Evolutionary conservation across 1,140 invertebrate genomes (phyloP).

Genomic region (Pachypeltis micranthus): DNA sequence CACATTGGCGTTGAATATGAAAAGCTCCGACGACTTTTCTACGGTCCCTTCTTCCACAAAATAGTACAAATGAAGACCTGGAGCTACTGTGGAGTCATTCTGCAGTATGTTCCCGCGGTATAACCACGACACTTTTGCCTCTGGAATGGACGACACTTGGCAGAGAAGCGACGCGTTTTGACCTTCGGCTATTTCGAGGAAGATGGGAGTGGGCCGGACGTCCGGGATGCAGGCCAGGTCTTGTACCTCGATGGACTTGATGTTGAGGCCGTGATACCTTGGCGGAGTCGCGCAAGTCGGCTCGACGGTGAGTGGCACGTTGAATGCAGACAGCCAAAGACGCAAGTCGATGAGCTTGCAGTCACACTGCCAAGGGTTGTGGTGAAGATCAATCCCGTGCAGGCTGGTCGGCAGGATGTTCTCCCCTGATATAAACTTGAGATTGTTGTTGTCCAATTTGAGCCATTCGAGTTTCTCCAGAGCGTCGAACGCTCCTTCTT

Average conservation of each 20-base stretch:
- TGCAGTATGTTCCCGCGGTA: constrained; percentile 61
- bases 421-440: constrained; percentile 53
- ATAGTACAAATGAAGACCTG: constrained; percentile 50
- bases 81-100: constrained; percentile 50
- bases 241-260: constrained; percentile 52
- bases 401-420: constrained; percentile 58
- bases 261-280: constrained; percentile 48
- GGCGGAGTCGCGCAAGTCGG: constrained; percentile 61
- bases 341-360: constrained; percentile 64
- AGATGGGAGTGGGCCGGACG: constrained; percentile 50
- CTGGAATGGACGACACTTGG: constrained; percentile 61
- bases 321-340: constrained; percentile 61
- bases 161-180: constrained; percentile 67
- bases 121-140: constrained; percentile 64
- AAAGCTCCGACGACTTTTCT: constrained; percentile 60
- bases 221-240: constrained; percentile 75
- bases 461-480: constrained; percentile 71
- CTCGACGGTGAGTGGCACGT: constrained; percentile 52
- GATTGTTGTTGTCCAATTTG: constrained; percentile 65
- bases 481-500: constrained; percentile 67
- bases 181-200: constrained; percentile 61
- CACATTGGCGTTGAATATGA: constrained; percentile 57
- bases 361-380: constrained; percentile 82
- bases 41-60: constrained; percentile 52
- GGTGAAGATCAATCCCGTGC: constrained; percentile 65